Conservation (phyloP, 2,888 invertebrate genomes). For the Camptogramma bilineatum region DNA sequence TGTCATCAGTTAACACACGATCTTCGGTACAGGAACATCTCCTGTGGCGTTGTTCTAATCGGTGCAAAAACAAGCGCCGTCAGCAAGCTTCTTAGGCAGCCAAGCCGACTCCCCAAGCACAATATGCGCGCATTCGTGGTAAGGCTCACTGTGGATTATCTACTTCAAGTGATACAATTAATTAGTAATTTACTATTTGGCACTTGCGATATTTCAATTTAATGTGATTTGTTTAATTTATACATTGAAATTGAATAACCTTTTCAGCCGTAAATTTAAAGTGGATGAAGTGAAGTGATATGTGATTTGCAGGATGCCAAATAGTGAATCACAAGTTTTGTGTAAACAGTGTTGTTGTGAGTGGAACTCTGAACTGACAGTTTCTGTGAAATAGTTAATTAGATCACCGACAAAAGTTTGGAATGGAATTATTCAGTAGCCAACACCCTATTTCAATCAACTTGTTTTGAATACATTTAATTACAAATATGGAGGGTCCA, state of each 20-base stretch:
- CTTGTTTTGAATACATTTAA: neutral
- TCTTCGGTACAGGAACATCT: constrained; percentile 78
- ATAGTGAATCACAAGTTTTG: constrained; percentile 53
- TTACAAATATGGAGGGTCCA: neutral
- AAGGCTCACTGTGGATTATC: constrained; percentile 64
- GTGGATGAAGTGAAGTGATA: constrained; percentile 67
- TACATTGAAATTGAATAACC: constrained; percentile 37
- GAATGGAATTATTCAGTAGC: neutral
- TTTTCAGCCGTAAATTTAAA: constrained; percentile 48
- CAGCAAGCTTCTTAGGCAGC: constrained; percentile 59
- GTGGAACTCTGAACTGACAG: neutral
- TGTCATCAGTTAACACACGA: constrained; percentile 83
- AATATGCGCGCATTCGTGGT: constrained; percentile 83
- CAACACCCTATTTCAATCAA: neutral
- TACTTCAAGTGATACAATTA: constrained; percentile 24
- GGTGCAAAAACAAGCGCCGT: constrained; percentile 48
- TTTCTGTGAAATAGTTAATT: constrained; percentile 5
- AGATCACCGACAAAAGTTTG: neutral
- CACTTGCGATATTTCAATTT: constrained; percentile 60
- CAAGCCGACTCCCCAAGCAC: constrained; percentile 61
- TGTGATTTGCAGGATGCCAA: constrained; percentile 56
- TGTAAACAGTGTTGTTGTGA: constrained; percentile 45
- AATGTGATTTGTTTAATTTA: constrained; percentile 46
- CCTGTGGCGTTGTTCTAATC: constrained; percentile 65
- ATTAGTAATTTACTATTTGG: constrained; percentile 61